Percentiles rank a stretch among this genome's conserved stretches.
phyloP scores from a whole-genome alignment of 2,888 invertebrate genomes.

The Limnephilus lunatus region DNA sequence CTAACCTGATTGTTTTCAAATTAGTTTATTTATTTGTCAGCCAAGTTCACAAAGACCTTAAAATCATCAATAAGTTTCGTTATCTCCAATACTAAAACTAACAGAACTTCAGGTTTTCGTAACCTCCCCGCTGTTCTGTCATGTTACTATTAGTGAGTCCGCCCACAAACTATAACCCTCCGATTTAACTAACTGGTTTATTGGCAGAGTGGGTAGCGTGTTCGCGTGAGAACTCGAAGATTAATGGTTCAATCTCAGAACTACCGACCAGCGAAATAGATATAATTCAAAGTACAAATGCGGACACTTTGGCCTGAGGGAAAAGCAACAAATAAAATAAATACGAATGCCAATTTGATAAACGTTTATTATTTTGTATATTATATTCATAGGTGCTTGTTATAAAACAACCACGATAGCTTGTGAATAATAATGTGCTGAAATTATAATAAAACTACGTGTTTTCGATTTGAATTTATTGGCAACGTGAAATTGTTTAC shows the following conservation, averaged over 20 bases:
- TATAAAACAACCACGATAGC: too few species aligned
- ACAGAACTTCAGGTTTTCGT: background rate
- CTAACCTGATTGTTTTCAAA: too few species aligned
- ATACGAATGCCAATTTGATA: background rate
- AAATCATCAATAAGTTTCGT: background rate
- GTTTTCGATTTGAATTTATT: too few species aligned
- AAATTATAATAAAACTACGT: too few species aligned
- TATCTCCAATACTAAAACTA: background rate
- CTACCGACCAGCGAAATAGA: background rate
- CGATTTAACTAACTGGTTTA: background rate
- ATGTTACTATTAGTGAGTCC: background rate
- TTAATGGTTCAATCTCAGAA: background rate
- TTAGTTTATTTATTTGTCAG: too few species aligned
- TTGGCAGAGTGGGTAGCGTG: background rate
- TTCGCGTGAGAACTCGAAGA: background rate
- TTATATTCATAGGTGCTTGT: too few species aligned
- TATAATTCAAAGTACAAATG: background rate
- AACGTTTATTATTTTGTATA: background rate
- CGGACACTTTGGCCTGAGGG: background rate
- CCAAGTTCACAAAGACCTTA: too few species aligned
- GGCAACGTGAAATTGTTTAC: too few species aligned
- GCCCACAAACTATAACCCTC: background rate
- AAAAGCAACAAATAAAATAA: background rate
- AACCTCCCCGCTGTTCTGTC: background rate
- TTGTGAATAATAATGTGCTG: too few species aligned